Evolutionary conservation across 2,797 vertebrate species (phyloP), one percentile per base, ranked within the genome.

Genomic region (Euphonia xanthogaster): DNA sequence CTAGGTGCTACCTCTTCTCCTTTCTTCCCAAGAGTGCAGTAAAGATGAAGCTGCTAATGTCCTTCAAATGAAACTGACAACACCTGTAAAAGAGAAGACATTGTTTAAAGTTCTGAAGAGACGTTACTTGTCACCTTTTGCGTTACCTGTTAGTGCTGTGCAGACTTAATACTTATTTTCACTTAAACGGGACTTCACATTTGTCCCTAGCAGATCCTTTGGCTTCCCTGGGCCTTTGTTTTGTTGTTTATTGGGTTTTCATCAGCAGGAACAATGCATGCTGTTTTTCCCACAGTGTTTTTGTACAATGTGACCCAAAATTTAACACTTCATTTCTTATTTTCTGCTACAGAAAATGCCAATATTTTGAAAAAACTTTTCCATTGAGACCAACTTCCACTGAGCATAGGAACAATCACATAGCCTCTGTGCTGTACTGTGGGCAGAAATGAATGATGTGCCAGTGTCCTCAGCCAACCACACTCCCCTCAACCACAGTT

Each of bases 21-120:
- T 94, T 95, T 85, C 86, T 95, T 95, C 66, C 86, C 47, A 24
- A 23, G 65, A 94, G 42, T 79, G 40, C 40, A 48, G 37, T 65
- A 71, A 57, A 62, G 60, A 57, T 25, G 70, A 89, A 94, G 57
- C 18, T 89, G 65, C 77, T 65, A 61, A 83, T 82, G 82, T 92
- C 86, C 94, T 95, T 96, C 95, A 88, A 75, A 65, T 58, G 57
- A 96, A 94, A 88, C n/a, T 54, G 31, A 78, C 82, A 65, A 55
- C 44, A 65, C 63, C 57, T 40, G 12, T 66, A 71, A 94, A 93
- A 94, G 55, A 78, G 40, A 37, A 62, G 74, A 55, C 65, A 79
- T 70, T 84, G 66, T 85, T 88, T 88, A 87, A 28, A 61, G 45
- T 37, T 93, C 92, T 90, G 81, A 80, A 79, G 75, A 80, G 48